These are phyloP conservation scores for Halcyon smyrnensis DNA, from an alignment of 2,797 vertebrate species.

Conservation along the genomic window DNA sequence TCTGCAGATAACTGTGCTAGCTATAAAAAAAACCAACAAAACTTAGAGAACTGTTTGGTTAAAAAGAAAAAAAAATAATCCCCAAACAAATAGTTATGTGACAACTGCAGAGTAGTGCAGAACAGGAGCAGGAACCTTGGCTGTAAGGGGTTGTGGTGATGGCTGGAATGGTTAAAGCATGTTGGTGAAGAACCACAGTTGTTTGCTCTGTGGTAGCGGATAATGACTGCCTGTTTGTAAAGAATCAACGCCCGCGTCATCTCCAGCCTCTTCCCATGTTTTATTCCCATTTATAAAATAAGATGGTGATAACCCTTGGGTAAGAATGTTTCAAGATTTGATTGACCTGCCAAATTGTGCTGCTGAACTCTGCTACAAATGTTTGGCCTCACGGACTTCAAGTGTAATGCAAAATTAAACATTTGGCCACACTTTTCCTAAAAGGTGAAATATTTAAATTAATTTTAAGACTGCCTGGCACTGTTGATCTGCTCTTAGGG, in stretches of 20 bases:
- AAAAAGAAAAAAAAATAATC: neutral
- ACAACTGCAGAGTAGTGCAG: neutral
- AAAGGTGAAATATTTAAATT: neutral
- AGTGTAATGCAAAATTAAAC: neutral
- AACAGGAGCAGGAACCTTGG: neutral
- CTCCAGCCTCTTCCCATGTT: neutral
- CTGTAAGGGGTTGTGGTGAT: neutral
- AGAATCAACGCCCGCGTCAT: conserved; percentile 1
- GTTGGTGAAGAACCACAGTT: neutral
- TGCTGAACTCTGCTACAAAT: neutral
- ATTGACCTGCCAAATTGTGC: neutral
- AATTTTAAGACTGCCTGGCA: neutral
- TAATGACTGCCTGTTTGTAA: neutral
- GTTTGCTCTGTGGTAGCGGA: neutral
- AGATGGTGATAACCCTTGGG: neutral
- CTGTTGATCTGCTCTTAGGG: conserved; percentile 34
- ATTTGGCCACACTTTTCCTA: neutral
- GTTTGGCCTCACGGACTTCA: neutral
- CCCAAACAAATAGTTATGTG: neutral
- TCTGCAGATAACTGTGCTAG: neutral
- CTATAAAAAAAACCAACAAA: neutral
- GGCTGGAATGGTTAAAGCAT: neutral
- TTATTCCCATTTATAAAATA: neutral
- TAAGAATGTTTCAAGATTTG: neutral
- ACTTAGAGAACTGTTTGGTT: neutral